These are phyloP conservation scores for Pseudopleuronectes americanus DNA, from an alignment of 2,797 vertebrate genomes.

Conservation along the genomic window DNA sequence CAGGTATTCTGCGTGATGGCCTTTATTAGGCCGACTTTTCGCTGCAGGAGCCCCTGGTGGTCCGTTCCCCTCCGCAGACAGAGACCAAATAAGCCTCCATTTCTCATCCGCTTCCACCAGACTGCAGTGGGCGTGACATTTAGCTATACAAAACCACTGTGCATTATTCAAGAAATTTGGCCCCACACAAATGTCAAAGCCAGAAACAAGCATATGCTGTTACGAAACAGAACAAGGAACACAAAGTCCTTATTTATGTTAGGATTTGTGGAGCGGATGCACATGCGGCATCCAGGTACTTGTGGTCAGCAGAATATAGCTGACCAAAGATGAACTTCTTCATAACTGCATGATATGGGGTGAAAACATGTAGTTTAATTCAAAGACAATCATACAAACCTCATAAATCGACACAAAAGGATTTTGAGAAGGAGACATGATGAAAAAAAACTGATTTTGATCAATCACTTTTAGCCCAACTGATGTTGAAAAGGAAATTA, in stretches of 20 bases:
- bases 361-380: neutral
- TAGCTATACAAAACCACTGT: slow-evolving; percentile 78
- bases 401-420: neutral
- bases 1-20: slow-evolving; percentile 58
- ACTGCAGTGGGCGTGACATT: slow-evolving; percentile 83
- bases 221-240: slow-evolving; percentile 57
- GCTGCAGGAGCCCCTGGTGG: slow-evolving; percentile 53
- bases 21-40: slow-evolving; percentile 56
- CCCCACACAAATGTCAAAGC: slow-evolving; percentile 81
- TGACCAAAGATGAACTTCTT: slow-evolving; percentile 1
- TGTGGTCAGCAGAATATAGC: slow-evolving; percentile 26
- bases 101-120: slow-evolving; percentile 41
- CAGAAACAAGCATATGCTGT: slow-evolving; percentile 63
- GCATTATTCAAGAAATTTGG: slow-evolving; percentile 79
- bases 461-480: neutral
- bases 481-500: neutral
- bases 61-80: slow-evolving; percentile 39
- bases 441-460: neutral
- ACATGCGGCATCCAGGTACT: slow-evolving; percentile 24
- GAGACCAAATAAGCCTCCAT: slow-evolving; percentile 32
- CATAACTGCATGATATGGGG: neutral
- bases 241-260: slow-evolving; percentile 46
- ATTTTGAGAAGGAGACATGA: neutral
- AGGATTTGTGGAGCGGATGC: slow-evolving; percentile 20
- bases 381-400: neutral